Conservation (phyloP, 2,888 invertebrate genomes). For the Syrista parreyssii region DNA sequence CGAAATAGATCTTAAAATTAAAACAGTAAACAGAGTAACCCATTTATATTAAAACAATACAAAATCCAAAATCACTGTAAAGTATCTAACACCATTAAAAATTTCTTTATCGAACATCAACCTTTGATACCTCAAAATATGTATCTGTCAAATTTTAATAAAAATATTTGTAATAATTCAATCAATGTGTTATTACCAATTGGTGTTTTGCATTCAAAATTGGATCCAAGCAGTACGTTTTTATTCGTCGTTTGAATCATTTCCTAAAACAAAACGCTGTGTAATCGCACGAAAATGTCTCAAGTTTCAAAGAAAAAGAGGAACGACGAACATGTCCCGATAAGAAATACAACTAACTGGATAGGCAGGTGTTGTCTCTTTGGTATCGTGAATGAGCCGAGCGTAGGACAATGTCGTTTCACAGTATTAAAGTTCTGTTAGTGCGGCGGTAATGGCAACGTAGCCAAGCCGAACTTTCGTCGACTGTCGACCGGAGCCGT, state of each 20-base stretch:
- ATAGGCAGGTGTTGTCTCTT: background rate
- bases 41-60: background rate
- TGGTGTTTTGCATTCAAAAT: background rate
- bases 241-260: background rate
- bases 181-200: background rate
- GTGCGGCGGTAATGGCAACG: conserved; percentile 14
- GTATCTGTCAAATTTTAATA: background rate
- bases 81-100: background rate
- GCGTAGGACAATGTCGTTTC: background rate
- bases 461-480: conserved; percentile 8
- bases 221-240: background rate
- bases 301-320: background rate
- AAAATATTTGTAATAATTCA: background rate
- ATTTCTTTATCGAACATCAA: background rate
- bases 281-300: background rate
- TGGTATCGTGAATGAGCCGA: background rate
- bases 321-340: background rate
- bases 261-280: background rate
- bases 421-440: background rate
- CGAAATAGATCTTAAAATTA: background rate
- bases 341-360: background rate
- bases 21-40: background rate
- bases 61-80: background rate
- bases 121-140: background rate
- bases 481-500: background rate